Evolutionary conservation across 2,797 vertebrate genomes (phyloP), one percentile per base, ranked within the genome.

Genomic region (Paedocypris micromegethes): DNA sequence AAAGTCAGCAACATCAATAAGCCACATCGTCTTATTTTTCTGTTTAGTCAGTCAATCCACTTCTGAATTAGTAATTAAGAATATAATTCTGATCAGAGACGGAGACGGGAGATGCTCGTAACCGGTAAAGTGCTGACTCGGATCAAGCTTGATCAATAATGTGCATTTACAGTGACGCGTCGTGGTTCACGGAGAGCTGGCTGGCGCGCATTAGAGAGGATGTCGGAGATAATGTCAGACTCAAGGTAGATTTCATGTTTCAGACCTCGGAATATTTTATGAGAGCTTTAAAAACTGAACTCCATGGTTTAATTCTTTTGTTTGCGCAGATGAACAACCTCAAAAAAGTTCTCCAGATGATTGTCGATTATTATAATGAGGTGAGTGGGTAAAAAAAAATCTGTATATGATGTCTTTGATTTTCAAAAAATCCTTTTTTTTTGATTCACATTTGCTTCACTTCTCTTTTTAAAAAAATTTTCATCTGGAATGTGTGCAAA

Each of bases 261-360:
- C 4, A 48, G 2, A 5, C 45, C 41, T 63, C 39, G 1, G 37
- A 23, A 23, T 23, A 1, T 23, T 23, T 23, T 23, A 23, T 23
- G 23, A 23, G 1, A 23, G 23, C 23, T 23, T 23, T 23, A 23
- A 23, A 23, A 23, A 23, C 23, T 1, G 23, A 23, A 23, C 23
- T 23, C 23, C 23, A 23, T 23, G 23, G 23, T 63, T 63, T 41
- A 4, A 42, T 53, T 45, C 43, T 41, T 4, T 3, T 49, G 6
- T 84, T 37, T 82, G n/a, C 78, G 73, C 82, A 98, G 96, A 87
- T 95, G 85, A 98, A 90, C 88, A 98, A 99, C 85, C 85, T 99
- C 74, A 99, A 99, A 90, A 99, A 99, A 85, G 86, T 99, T 72
- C 91, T 97, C 71, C 95, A 98, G 88, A 93, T 93, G 86, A 91